Evolutionary conservation across 2,113 vertebrate genomes (phyloP), one percentile per base, ranked within the genome.

Genomic region (Girardinichthys multiradiatus): DNA sequence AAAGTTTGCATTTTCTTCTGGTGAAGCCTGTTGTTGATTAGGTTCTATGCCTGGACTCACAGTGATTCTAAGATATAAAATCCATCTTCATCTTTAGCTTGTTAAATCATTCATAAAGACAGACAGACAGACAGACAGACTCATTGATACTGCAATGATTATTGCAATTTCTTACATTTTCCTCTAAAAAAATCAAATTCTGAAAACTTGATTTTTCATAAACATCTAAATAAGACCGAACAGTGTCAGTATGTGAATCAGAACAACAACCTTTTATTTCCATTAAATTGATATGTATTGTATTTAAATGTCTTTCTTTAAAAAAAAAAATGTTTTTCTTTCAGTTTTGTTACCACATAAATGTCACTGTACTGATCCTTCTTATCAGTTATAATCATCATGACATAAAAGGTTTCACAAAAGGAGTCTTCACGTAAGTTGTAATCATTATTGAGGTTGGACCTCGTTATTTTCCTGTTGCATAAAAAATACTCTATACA

Each of bases 401-500:
- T 37, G 26, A 54, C 0, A 64, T 57, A 70, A 72, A 59, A 79
- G 8, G 5, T 3, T 17, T 26, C 14, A 17, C 8, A 51, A 67
- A 68, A n/a, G 45, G 57, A 76, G 39, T 27, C 6, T 37, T 57
- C 5, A 28, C 35, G 67, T 79, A 68, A 76, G 54, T 28, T 29
- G 9, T 26, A 63, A n/a, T 63, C 17, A 31, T 58, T 77, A 86
- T 28, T 45, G 11, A 79, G 57, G 61, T 33, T 57, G 39, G 61
- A 62, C 65, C 72, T 69, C 37, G 6, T 69, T 21, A 65, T 82
- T 79, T 81, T 86, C 37, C 70, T 27, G 66, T 15, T 73, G 60
- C 54, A 77, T 74, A 70, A 26, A 80, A 74, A 86, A 83, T 33
- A n/a, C n/a, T n/a, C n/a, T n/a, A 68, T 7, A 64, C 48, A 64